These are phyloP conservation scores for Agrilus biguttatus DNA, from an alignment of 2,888 invertebrate species.

Conservation along the genomic window DNA sequence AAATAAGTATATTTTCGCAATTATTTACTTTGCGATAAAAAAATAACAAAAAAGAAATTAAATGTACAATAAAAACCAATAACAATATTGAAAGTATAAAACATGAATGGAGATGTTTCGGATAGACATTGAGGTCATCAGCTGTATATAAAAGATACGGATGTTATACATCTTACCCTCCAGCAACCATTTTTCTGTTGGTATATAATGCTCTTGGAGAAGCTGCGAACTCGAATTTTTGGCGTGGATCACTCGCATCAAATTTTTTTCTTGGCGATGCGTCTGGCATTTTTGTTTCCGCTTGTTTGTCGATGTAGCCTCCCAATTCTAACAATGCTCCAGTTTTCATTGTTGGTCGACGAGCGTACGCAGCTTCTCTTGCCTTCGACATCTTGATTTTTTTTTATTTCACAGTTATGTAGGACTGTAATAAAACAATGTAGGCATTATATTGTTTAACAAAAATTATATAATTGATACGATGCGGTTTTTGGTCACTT, in stretches of 20 bases:
- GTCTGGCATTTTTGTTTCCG: not conserved
- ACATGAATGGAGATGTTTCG: too few species aligned
- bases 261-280: not conserved
- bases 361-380: slow-evolving; percentile 5
- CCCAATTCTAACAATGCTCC: slow-evolving; percentile 6
- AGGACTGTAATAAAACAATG: not conserved
- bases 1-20: too few species aligned
- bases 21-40: too few species aligned
- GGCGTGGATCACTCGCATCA: not conserved
- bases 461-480: too few species aligned
- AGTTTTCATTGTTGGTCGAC: slow-evolving; percentile 7
- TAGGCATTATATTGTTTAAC: not conserved
- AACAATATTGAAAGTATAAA: too few species aligned
- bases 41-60: too few species aligned
- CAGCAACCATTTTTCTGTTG: slow-evolving; percentile 36
- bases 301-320: not conserved
- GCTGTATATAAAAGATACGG: too few species aligned
- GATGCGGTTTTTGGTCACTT: too few species aligned
- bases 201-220: slow-evolving; percentile 45
- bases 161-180: slow-evolving; percentile 17
- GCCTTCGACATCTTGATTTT: slow-evolving; percentile 12
- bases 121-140: too few species aligned
- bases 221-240: slow-evolving; percentile 37
- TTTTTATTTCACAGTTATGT: slow-evolving; percentile 1
- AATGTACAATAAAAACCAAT: too few species aligned